Conservation (phyloP, 1,140 invertebrate genomes). For the Zaprionus capensis region DNA sequence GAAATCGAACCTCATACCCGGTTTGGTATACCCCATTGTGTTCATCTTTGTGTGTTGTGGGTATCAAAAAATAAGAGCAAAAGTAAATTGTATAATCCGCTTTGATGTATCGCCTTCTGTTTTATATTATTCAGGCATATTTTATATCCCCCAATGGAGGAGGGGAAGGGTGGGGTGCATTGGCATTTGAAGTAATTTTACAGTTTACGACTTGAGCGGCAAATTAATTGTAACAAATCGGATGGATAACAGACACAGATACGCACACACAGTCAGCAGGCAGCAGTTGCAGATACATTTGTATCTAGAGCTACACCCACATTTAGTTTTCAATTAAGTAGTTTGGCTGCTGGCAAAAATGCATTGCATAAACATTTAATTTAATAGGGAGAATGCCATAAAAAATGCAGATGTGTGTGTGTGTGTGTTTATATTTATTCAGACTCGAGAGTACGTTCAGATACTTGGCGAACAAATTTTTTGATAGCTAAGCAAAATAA, state of each 20-base stretch:
- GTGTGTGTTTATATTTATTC: slow-evolving; percentile 61
- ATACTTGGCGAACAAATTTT: slow-evolving; percentile 64
- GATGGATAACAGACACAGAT: slow-evolving; percentile 44
- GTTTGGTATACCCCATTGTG: not conserved
- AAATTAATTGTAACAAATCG: slow-evolving; percentile 53
- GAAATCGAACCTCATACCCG: not conserved
- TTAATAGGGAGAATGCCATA: slow-evolving; percentile 52
- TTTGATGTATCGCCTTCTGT: slow-evolving; percentile 81
- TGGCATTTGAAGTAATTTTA: slow-evolving; percentile 47
- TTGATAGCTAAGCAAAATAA: slow-evolving; percentile 72
- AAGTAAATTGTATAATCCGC: slow-evolving; percentile 80
- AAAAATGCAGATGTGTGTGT: slow-evolving; percentile 36
- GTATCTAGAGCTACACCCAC: not conserved
- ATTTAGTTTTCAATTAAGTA: slow-evolving; percentile 51
- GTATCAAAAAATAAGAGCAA: slow-evolving; percentile 67
- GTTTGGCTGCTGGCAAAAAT: slow-evolving; percentile 38
- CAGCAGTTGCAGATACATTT: slow-evolving; percentile 21
- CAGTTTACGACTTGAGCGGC: slow-evolving; percentile 46
- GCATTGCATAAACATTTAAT: slow-evolving; percentile 74
- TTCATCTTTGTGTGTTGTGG: not conserved
- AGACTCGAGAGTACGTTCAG: slow-evolving; percentile 13
- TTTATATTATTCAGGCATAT: slow-evolving; percentile 79
- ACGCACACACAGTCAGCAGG: slow-evolving; percentile 5
- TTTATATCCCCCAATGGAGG: slow-evolving; percentile 34
- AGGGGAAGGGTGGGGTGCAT: not conserved